Evolutionary conservation across 1,140 invertebrate genomes (phyloP), one percentile per base, ranked within the genome.

Genomic region (Planococcus citri): DNA sequence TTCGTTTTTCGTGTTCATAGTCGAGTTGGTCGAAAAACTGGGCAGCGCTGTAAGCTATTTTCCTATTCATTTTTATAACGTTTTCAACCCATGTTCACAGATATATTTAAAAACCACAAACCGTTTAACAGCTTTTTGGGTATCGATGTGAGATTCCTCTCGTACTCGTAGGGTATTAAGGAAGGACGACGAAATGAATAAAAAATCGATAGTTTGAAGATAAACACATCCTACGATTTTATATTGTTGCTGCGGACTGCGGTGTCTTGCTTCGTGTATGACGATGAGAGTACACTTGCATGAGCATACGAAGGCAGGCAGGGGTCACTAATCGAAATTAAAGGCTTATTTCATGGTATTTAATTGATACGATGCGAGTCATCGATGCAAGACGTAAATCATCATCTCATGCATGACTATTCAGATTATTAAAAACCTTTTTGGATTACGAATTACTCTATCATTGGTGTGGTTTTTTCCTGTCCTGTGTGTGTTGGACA

Each of bases 251-350:
- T n/a, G n/a, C n/a, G n/a, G n/a, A n/a, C n/a, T n/a, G n/a, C n/a
- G n/a, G n/a, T n/a, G n/a, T n/a, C n/a, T n/a, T n/a, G n/a, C n/a
- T n/a, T 51, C 17, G 41, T 51, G 6, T n/a, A 51, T n/a, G 41
- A 9, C n/a, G n/a, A n/a, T n/a, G n/a, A n/a, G n/a, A n/a, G n/a
- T n/a, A n/a, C n/a, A n/a, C n/a, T n/a, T n/a, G n/a, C n/a, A n/a
- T 17, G 17, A 2, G n/a, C 17, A 51, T 51, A 51, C 29, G 29
- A 6, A 3, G 3, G 17, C 17, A 51, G 41, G 41, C 41, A 51
- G 41, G 41, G 41, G 41, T 51, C 60, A 64, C 60, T 64, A 64
- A 64, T 64, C 60, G 60, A 64, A 64, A 64, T 64, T 64, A 64
- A 25, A 64, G 60, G 60, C 22, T 64, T 24, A 64, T 64, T 64